These are phyloP conservation scores for Cydia splendana DNA, from an alignment of 1,140 invertebrate genomes.

Conservation along the genomic window DNA sequence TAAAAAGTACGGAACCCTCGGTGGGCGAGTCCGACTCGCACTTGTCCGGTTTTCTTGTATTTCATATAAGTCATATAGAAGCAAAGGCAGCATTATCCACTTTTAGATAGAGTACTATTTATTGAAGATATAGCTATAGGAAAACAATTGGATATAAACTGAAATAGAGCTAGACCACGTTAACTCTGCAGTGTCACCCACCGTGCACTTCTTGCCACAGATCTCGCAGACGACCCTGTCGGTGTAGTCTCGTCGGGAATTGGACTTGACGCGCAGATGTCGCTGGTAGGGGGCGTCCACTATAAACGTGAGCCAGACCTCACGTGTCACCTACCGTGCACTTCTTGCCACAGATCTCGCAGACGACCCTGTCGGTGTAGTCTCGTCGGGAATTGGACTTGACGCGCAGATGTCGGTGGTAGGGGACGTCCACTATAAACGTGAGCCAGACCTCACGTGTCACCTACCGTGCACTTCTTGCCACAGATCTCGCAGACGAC, in stretches of 20 bases:
- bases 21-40: too few species aligned
- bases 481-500: conserved; percentile 64
- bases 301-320: too few species aligned
- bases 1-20: too few species aligned
- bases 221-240: conserved; percentile 54
- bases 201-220: conserved; percentile 60
- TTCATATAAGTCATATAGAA: too few species aligned
- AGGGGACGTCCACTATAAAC: conserved; percentile 35
- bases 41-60: too few species aligned
- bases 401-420: conserved; percentile 54
- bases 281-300: conserved; percentile 35
- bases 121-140: too few species aligned
- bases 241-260: conserved; percentile 8
- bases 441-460: too few species aligned
- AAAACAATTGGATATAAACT: too few species aligned
- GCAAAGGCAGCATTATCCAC: too few species aligned
- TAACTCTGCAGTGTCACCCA: conserved; percentile 37
- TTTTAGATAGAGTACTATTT: too few species aligned
- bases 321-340: conserved; percentile 45
- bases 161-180: too few species aligned
- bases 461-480: conserved; percentile 52
- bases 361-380: conserved; percentile 42
- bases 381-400: conserved; percentile 34
- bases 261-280: conserved; percentile 45
- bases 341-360: conserved; percentile 62